Evolutionary conservation across 1,140 invertebrate species (phyloP).

Genomic region (Lucilia cuprina): DNA sequence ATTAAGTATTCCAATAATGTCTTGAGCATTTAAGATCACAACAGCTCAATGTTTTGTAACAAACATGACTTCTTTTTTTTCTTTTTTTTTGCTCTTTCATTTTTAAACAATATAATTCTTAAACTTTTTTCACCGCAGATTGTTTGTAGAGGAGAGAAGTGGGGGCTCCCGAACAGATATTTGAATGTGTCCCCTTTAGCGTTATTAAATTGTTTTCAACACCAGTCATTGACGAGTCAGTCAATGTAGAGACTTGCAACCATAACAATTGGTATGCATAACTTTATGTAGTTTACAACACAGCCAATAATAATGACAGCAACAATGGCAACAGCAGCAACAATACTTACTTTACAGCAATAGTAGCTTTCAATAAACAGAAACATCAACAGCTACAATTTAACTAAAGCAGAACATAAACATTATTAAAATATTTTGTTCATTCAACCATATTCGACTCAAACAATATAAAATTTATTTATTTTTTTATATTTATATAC

Average conservation of each 20-base stretch:
- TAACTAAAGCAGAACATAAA: background rate
- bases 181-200: background rate
- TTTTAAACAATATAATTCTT: too few relatives aligned
- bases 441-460: background rate
- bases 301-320: slow-evolving; percentile 2
- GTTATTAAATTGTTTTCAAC: slow-evolving; percentile 3
- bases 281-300: slow-evolving; percentile 1
- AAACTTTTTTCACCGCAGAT: too few relatives aligned
- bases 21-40: too few relatives aligned
- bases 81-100: too few relatives aligned
- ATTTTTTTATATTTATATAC: background rate
- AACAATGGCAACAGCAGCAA: background rate
- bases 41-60: too few relatives aligned
- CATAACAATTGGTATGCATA: slow-evolving; percentile 9
- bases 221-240: background rate
- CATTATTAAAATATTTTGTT: background rate
- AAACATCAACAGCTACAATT: background rate
- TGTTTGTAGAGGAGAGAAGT: too few relatives aligned
- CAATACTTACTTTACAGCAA: background rate
- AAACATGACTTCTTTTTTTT: too few relatives aligned
- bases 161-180: too few relatives aligned
- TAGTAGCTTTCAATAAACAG: background rate
- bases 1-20: too few relatives aligned
- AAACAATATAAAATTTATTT: background rate
- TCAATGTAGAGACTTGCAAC: background rate